Base-by-base conservation (phyloP, 2,113 vertebrate species). In the Esox niger region DNA sequence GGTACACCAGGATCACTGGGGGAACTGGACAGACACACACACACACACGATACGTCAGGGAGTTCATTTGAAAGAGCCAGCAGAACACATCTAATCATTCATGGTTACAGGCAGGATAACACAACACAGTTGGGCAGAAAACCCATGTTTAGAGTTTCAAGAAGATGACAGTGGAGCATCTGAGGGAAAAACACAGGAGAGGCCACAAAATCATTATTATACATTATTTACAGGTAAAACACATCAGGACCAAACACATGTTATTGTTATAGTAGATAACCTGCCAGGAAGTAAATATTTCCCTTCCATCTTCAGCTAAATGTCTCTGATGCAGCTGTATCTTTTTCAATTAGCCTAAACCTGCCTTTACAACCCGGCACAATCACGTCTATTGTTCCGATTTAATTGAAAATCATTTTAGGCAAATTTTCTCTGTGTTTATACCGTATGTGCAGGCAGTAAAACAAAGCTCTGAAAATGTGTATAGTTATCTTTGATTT, bases 1-100 rank as follows among this genome's bases (percentile, higher is more conserved):
- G 97, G 72, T 97, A 96, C 26, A 98, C 96, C 0, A 97, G 92
- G 75, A 98, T 98, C 86, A 98, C 97, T 0, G 97, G 97, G 3
- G 97, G 97, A 79, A 98, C 97, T 98, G 89, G 0, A 60, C 85
- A 81, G 43, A 82, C 2, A 77, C 69, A 23, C 61, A 76, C 49
- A 76, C 64, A 75, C 66, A 79, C 62, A 30, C 61, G 20, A 55
- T 29, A 61, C 31, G 60, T 7, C 35, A 76, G 70, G 38, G 70
- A 85, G 80, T 75, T 71, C 80, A 87, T 83, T 79, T 79, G 71
- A 78, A 65, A 78, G 21, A 23, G 65, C 30, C 64, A 77, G 73
- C 69, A 71, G 69, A 64, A 81, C 80, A 70, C 81, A 84, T 80
- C 70, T 79, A 80, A 82, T 84, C 79, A 69, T 77, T 82, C 77